These are phyloP conservation scores for Drosophila greeni DNA, from an alignment of 2,888 invertebrate species.

Conservation along the genomic window DNA sequence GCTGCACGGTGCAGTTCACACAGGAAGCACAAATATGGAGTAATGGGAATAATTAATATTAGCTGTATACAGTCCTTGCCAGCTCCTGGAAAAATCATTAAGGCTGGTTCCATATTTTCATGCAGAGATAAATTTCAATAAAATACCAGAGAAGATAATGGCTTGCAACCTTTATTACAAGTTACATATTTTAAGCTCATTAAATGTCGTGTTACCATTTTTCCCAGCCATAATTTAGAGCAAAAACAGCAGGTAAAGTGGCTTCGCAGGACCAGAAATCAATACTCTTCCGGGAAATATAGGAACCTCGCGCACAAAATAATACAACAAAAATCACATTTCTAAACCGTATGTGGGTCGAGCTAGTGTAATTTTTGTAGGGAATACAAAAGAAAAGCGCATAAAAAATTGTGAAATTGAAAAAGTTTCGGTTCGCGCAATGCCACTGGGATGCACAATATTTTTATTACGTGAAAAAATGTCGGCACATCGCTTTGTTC, in stretches of 20 bases:
- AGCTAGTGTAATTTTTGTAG: neutral
- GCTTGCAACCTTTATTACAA: conserved; percentile 7
- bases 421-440: conserved; percentile 18
- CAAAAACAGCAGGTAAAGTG: neutral
- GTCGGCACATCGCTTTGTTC: conserved; percentile 1
- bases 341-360: conserved; percentile 3
- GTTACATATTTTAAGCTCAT: conserved; percentile 9
- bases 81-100: neutral
- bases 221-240: neutral
- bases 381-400: neutral
- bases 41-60: conserved; percentile 22
- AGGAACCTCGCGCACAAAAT: neutral
- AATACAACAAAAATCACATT: conserved; percentile 9
- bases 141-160: neutral
- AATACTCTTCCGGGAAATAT: neutral
- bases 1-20: too few species aligned
- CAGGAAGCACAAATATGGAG: conserved; percentile 17
- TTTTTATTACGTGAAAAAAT: conserved; percentile 25
- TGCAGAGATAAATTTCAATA: neutral
- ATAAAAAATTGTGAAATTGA: conserved; percentile 27
- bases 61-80: neutral
- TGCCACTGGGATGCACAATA: conserved; percentile 19
- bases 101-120: neutral
- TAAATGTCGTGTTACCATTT: neutral
- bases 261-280: neutral